Evolutionary conservation across 2,113 vertebrate genomes (phyloP).

Genomic region (Ageneiosus marmoratus): DNA sequence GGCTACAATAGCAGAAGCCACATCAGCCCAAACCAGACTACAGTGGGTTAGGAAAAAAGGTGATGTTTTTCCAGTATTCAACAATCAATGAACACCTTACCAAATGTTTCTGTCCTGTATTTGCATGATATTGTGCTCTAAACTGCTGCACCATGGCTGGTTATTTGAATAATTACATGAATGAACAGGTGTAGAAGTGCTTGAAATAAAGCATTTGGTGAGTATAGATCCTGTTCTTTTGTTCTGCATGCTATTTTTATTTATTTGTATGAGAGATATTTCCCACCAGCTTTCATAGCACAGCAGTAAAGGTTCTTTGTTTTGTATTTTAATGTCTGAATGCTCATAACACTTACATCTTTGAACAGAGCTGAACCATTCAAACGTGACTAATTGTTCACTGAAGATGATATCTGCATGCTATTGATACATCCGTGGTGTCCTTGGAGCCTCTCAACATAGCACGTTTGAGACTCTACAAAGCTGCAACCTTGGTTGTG

Average conservation of each 20-base stretch:
- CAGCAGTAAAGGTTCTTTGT: neutral
- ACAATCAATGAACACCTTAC: neutral
- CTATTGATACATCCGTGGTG: neutral
- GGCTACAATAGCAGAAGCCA: neutral
- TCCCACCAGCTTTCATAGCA: neutral
- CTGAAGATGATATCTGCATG: slow-evolving; percentile 2
- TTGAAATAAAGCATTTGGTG: neutral
- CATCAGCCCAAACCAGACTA: neutral
- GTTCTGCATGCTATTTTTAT: neutral
- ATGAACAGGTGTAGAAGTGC: neutral
- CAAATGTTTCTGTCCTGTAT: neutral
- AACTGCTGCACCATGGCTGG: neutral
- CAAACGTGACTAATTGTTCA: slow-evolving; percentile 11
- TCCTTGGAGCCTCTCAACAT: neutral
- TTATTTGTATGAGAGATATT: neutral
- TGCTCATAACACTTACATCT: slow-evolving; percentile 66
- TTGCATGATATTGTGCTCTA: neutral
- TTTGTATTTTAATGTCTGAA: slow-evolving; percentile 65
- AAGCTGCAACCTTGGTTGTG: neutral
- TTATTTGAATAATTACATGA: neutral
- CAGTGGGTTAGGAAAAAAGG: too few species aligned
- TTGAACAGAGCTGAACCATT: slow-evolving; percentile 23
- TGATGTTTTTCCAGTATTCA: neutral
- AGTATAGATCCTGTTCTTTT: neutral
- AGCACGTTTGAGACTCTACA: neutral